These are phyloP conservation scores for Lepidocolaptes lacrymiger DNA, from an alignment of 2,797 vertebrate species.

Conservation along the genomic window DNA sequence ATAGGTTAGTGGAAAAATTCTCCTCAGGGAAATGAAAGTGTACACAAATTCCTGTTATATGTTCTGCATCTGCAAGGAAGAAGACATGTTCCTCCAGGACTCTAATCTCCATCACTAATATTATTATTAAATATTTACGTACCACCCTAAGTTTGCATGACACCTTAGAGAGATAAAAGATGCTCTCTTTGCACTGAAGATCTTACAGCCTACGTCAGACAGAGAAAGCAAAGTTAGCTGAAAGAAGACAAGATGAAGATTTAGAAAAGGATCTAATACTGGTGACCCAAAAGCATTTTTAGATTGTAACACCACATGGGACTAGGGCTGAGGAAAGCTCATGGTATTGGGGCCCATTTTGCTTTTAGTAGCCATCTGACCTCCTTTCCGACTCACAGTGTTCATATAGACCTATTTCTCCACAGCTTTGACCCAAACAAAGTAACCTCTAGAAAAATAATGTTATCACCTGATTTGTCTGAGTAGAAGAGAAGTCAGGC, in stretches of 20 bases:
- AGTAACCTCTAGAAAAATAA: not conserved
- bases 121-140: conserved; percentile 56
- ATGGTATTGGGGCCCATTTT: not conserved
- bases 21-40: not conserved
- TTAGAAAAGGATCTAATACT: not conserved
- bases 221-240: not conserved
- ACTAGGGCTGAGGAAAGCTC: not conserved
- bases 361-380: not conserved
- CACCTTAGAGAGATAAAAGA: conserved; percentile 44
- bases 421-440: not conserved
- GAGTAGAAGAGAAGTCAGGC: not conserved
- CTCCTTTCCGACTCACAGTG: not conserved
- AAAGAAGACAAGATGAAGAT: not conserved
- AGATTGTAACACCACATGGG: not conserved
- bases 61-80: not conserved
- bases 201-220: not conserved
- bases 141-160: not conserved
- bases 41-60: not conserved
- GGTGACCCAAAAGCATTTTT: conserved; percentile 48
- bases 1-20: not conserved
- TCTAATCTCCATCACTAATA: conserved; percentile 19
- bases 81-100: not conserved
- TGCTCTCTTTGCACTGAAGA: conserved; percentile 16
- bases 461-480: not conserved
- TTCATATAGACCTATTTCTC: not conserved